Evolutionary conservation across 2,888 invertebrate genomes (phyloP), one percentile per base, ranked within the genome.

Genomic region (Temnothorax unifasciatus): DNA sequence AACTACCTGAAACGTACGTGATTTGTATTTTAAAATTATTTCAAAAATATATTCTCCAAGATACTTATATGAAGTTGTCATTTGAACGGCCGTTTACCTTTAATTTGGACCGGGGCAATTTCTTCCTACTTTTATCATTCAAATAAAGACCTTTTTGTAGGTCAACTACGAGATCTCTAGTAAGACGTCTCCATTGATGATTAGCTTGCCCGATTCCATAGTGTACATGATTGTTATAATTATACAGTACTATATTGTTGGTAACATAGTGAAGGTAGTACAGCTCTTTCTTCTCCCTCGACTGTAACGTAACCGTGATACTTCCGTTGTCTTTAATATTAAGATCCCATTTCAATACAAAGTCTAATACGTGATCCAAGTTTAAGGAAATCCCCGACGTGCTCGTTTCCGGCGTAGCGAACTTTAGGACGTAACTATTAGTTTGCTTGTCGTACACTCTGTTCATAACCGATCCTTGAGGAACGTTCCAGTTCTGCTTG

Each of bases 81-180:
- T 47, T 44, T 1, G 11, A 21, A 25, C 11, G 29, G 52, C 66
- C 66, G n/a, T 54, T 85, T 91, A 97, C 96, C 95, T 97, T 97
- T 87, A 97, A 96, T 93, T 97, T 97, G 73, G 97, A 97, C 89
- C 97, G 95, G 0, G 97, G 96, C 13, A 97, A 95, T 94, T 97
- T 97, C 85, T 96, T 96, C 93, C 97, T 97, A n/a, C 96, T 96
- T 92, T 96, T 96, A 91, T 97, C 97, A 90, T 96, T 96, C 89
- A 96, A 95, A 91, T 96, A 96, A 93, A 98, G 96, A 77, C 99
- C 99, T 95, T 99, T 99, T 94, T 98, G 98, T 91, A 99, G 96
- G 95, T 99, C 99, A 79, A 98, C 97, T 86, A 98, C 96, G 59
- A 99, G 96, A 94, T 99, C 99, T 63, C 99, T 96, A 0, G 98